These are phyloP conservation scores for Xenopus petersii DNA, from an alignment of 2,797 vertebrate genomes.

Conservation along the genomic window DNA sequence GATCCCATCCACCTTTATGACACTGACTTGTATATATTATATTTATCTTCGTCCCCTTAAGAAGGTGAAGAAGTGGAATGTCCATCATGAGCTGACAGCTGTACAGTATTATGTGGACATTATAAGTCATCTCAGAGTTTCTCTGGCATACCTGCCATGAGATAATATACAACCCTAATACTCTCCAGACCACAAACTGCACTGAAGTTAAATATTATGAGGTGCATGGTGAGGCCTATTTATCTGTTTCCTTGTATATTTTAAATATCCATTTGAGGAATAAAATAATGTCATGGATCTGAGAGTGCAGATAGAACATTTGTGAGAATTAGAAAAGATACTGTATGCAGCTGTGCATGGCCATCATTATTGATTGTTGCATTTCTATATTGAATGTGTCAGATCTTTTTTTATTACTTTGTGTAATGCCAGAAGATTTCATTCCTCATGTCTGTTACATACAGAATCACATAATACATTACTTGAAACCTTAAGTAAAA, in stretches of 20 bases:
- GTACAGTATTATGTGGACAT: neutral
- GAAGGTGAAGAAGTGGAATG: neutral
- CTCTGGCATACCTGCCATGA: neutral
- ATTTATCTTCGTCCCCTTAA: neutral
- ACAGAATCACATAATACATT: too few species aligned
- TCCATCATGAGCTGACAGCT: neutral
- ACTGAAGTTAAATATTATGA: neutral
- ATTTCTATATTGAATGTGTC: too few species aligned
- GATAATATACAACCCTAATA: neutral
- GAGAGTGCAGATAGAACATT: neutral
- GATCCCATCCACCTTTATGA: too few species aligned
- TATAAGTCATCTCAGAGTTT: neutral
- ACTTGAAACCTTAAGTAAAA: too few species aligned
- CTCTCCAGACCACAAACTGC: neutral
- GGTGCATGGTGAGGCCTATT: neutral
- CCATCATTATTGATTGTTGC: neutral
- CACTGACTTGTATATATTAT: neutral
- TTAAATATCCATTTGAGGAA: neutral
- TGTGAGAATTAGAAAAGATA: neutral
- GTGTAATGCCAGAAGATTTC: too few species aligned
- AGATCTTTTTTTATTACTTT: too few species aligned
- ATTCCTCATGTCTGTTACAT: too few species aligned
- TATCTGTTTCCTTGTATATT: neutral
- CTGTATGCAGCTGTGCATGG: neutral
- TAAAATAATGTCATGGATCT: neutral